A percentile compares a stretch with the other conserved stretches of the same genome.
Evolutionary conservation across 2,113 vertebrate genomes (phyloP).

Genomic region (Opisthocomus hoazin): DNA sequence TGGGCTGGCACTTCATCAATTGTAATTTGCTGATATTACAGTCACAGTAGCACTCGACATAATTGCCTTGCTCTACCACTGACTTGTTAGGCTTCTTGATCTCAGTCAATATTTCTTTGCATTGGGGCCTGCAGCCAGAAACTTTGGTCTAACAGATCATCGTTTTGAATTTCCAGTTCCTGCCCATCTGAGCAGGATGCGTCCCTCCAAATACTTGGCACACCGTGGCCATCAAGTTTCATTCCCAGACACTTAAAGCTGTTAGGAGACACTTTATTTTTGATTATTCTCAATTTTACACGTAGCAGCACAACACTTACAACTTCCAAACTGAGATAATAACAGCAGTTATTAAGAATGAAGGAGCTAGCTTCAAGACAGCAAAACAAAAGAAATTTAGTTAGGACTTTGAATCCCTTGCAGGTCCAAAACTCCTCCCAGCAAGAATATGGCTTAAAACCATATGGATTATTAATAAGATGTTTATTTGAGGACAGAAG

Average conservation of each 20-base stretch:
- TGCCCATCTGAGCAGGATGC: not conserved
- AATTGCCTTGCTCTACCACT: conserved; percentile 11
- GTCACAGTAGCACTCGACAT: not conserved
- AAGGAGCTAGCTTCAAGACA: not conserved
- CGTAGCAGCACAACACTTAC: not conserved
- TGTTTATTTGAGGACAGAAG: conserved; percentile 19
- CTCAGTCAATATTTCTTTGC: not conserved
- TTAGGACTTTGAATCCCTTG: not conserved
- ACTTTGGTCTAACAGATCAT: not conserved
- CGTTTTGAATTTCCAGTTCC: not conserved
- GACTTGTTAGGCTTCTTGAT: not conserved
- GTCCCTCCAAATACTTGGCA: not conserved
- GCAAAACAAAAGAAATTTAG: not conserved
- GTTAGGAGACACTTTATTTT: not conserved
- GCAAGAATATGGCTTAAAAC: not conserved
- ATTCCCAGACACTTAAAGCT: not conserved
- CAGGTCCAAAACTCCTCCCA: not conserved
- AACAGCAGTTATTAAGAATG: not conserved
- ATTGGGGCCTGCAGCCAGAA: not conserved
- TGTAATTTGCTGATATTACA: conserved; percentile 60
- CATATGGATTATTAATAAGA: not conserved
- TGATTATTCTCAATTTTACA: not conserved
- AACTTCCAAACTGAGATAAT: not conserved
- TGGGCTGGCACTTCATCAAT: conserved; percentile 54
- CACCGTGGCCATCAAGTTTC: not conserved